Evolutionary conservation across 2,113 vertebrate species (phyloP).

Genomic region (Caretta caretta): DNA sequence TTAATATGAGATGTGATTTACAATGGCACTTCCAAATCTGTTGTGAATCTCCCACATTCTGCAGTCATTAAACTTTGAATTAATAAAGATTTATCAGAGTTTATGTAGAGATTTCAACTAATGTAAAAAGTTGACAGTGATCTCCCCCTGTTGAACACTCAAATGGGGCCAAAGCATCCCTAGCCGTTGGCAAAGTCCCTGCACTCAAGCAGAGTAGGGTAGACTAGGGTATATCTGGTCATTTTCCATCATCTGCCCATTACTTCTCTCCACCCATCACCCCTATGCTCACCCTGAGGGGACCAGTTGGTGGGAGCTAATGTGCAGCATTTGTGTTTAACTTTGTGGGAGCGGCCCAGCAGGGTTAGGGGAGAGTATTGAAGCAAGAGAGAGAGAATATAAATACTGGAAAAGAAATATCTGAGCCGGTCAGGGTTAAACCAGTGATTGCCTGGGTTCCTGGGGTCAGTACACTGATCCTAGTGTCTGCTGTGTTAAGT

Average conservation of each 20-base stretch:
- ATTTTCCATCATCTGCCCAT: rapidly evolving
- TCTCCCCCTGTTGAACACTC: rapidly evolving
- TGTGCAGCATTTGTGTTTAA: background rate
- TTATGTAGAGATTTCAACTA: background rate
- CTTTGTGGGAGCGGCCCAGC: background rate
- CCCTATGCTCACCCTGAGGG: background rate
- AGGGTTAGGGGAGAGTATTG: background rate
- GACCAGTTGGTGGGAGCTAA: background rate
- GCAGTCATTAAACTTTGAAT: background rate
- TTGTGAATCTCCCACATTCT: background rate
- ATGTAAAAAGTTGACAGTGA: background rate
- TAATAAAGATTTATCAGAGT: background rate
- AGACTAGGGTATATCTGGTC: background rate
- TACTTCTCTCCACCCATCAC: too few relatives aligned
- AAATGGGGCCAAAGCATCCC: background rate
- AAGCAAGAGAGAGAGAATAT: rapidly evolving
- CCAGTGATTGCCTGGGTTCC: background rate
- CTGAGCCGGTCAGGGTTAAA: rapidly evolving
- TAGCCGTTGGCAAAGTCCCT: background rate
- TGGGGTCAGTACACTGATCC: background rate
- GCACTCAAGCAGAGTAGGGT: background rate
- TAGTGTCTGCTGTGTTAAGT: background rate
- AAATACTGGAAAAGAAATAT: background rate
- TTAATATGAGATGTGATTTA: rapidly evolving
- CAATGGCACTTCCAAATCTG: background rate